Evolutionary conservation across 2,888 invertebrate genomes (phyloP), one percentile per base, ranked within the genome.

Genomic region (Phlogophora meticulosa): DNA sequence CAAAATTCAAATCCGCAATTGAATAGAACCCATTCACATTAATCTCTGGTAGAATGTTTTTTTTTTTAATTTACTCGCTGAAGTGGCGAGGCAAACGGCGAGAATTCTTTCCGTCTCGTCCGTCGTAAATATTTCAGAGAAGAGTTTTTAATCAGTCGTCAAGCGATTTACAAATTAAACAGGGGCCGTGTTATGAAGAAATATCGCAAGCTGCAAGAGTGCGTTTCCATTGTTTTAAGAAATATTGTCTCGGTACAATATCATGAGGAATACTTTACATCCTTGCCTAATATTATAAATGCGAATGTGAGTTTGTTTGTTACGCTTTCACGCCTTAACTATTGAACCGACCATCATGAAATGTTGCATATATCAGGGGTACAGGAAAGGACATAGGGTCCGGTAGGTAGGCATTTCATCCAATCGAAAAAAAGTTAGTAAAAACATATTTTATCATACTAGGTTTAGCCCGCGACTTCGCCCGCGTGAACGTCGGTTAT

Each of bases 121-220:
- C 76, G 85, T 88, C 92, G 91, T 92, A 90, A 92, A 93, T 94
- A 92, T 93, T 94, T 94, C 92, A 92, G 91, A 94, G 84, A 91
- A 88, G 94, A 94, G 93, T 94, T 95, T 94, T 95, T 95, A 95
- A 95, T 94, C 94, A 94, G 93, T 93, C 92, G 93, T 94, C 93
- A 94, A 93, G 93, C 94, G 94, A 94, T 95, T 95, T 94, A 94
- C 94, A 95, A 95, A 95, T 95, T 94, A 95, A 95, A 94, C 95
- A 93, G 93, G 90, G 92, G 89, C 92, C 81, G 91, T 91, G 93
- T 95, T 95, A 94, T 94, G 91, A 94, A 94, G 94, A 94, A 94
- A 94, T 93, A 94, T 93, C 83, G 91, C 88, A 85, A 83, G 86
- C 85, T 83, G 83, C 72, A 64, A 43, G 40, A 69, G 82, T 15